Percentiles rank a stretch among this genome's conserved stretches.
Conservation (phyloP, 2,888 invertebrate species). For the Nephrotoma appendiculata region DNA sequence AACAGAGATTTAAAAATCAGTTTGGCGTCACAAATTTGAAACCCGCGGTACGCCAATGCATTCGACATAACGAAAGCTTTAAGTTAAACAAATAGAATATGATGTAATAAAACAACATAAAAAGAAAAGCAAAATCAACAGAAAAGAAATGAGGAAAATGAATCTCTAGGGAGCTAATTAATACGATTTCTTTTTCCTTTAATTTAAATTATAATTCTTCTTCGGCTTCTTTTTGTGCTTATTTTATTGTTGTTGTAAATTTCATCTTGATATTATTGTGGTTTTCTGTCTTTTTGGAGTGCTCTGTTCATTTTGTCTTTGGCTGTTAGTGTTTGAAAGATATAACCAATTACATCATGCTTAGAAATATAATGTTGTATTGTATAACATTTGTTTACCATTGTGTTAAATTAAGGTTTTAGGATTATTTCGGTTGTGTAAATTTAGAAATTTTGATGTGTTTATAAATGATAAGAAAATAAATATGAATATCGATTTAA, state of each 20-base stretch:
- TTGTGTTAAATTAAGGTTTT: neutral
- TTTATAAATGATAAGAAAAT: neutral
- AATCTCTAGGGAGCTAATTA: neutral
- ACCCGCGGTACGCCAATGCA: no score
- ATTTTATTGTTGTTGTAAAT: neutral
- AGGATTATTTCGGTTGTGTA: neutral
- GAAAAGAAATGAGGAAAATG: neutral
- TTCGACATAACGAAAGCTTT: neutral
- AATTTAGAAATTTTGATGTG: neutral
- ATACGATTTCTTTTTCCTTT: neutral
- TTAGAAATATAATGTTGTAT: neutral
- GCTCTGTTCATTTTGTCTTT: neutral
- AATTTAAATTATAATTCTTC: neutral
- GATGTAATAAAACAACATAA: neutral
- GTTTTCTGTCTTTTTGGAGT: neutral
- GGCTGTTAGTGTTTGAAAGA: neutral
- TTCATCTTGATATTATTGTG: neutral
- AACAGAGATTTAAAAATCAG: no score
- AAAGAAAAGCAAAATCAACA: neutral
- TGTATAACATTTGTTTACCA: neutral
- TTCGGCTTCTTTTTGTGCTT: neutral
- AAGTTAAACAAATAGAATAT: neutral
- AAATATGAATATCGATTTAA: neutral
- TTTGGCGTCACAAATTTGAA: no score
- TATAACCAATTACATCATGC: neutral